phyloP scores from a whole-genome alignment of 2,797 vertebrate species.

The Yasuhikotakia modesta region DNA sequence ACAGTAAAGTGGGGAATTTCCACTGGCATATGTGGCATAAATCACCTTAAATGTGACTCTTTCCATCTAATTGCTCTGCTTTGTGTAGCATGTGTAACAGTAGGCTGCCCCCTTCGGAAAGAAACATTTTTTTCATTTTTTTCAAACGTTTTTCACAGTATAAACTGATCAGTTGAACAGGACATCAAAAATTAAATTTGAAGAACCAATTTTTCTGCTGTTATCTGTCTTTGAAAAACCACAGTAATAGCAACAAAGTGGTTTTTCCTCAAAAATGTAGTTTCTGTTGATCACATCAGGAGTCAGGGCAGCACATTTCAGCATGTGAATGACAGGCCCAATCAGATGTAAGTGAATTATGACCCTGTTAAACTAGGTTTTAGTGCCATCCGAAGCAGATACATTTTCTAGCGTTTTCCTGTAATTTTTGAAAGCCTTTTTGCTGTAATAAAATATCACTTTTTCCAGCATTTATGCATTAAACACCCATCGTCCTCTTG shows the following conservation, averaged over 20 bases:
- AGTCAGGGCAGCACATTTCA: constrained; percentile 79
- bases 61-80: constrained; percentile 73
- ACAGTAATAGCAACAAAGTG: constrained; percentile 86
- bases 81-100: constrained; percentile 70
- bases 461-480: constrained; percentile 83
- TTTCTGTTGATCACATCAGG: constrained; percentile 80
- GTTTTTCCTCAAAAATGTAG: constrained; percentile 81
- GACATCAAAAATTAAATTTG: constrained; percentile 73
- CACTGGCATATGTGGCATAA: constrained; percentile 66
- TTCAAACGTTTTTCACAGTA: constrained; percentile 57
- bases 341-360: constrained; percentile 83
- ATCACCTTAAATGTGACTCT: constrained; percentile 70
- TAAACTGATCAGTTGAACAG: constrained; percentile 71
- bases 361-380: constrained; percentile 78
- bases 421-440: constrained; percentile 86
- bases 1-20: constrained; percentile 72
- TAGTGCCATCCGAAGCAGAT: constrained; percentile 81
- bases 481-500: constrained; percentile 76
- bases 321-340: constrained; percentile 81
- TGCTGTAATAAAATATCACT: constrained; percentile 87
- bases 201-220: constrained; percentile 64
- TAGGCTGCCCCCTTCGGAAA: constrained; percentile 66
- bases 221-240: constrained; percentile 74
- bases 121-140: constrained; percentile 59
- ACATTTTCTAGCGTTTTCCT: constrained; percentile 85